Base-by-base conservation (phyloP, 2,797 vertebrate genomes). In the Protosalanx chinensis region DNA sequence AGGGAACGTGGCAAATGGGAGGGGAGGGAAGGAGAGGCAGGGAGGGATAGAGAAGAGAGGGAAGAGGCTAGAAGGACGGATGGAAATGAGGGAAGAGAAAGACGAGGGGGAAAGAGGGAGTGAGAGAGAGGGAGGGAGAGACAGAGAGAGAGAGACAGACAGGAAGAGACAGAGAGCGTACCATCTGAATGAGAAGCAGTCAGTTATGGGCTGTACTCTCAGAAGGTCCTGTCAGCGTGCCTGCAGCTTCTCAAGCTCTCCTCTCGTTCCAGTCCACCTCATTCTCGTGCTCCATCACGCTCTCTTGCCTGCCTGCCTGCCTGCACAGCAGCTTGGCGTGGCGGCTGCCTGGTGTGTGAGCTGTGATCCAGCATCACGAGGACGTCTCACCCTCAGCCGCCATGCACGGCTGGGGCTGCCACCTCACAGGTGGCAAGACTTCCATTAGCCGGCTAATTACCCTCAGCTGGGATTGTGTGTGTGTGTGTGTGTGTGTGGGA, bases 131-230 rank as follows among this genome's bases (percentile, higher is more conserved):
- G n/a, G 53, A 57, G 5, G 18, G 53, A 57, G 8, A 2, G 53
- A 57, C 6, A 57, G 53, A 5, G 53, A n/a, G 53, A 18, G 53
- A 57, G 16, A 5, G 53, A 57, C 2, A 16, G 53, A 57, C 15
- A 58, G 56, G n/a, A 8, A 6, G 58, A 60, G 33, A 35, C 32
- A 8, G 67, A 56, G 33, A 66, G 79, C 0, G 23, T 74, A 72
- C 67, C 23, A 8, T 76, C 76, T 74, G 86, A 83, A 90, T 87
- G 67, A 76, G 75, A 89, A 85, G 66, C 73, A 80, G 83, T 57
- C 63, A n/a, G 16, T 74, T 74, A 46, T 72, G 63, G 76, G 79
- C 79, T 66, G 35, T 18, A 29, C 57, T 58, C 56, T 68, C 77
- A 46, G 51, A 5, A 30, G 60, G 60, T 68, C 70, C 62, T 76